Base-by-base conservation (phyloP, 2,797 vertebrate species). In the Buphagus erythrorhynchus region DNA sequence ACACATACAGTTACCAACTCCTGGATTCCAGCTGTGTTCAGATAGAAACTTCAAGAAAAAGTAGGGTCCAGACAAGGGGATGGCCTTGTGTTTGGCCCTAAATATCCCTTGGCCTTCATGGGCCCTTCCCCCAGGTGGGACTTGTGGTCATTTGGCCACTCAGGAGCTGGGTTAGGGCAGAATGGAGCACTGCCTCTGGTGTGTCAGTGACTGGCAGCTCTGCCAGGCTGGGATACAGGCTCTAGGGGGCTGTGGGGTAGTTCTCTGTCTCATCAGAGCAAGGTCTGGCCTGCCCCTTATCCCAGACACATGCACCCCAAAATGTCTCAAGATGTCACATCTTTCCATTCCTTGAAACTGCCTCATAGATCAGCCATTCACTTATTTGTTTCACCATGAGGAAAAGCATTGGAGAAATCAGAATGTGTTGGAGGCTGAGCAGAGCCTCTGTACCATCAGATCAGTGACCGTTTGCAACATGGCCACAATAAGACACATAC, bases 61-160 rank as follows among this genome's bases (percentile, higher is more conserved):
- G 13, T 1, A 73, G 21, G 9, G 4, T 43, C 26, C 18, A 66
- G 36, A 43, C 31, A 58, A 84, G 43, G 17, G 26, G 21, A 42
- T 42, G 31, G 36, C 17, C 21, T 42, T 0, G 0, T 57, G 17
- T 14, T 65, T 0, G 0, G 3, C 21, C 43, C 18, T 57, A 26
- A 84, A 74, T 8, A 74, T 3, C 35, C 13, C 17, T 18, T 22
- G 31, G 21, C 26, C 21, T 18, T 42, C 17, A 13, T 2, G 2
- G 16, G 16, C 3, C 36, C 2, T 49, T 42, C 4, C 20, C 25
- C 9, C 43, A 31, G 11, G 17, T 49, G 59, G 14, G 21, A 15
- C 51, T 14, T 31, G 11, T 12, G 36, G 26, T 42, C 31, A 42
- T 49, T 5, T 66, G 69, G 14, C 14, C 69, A n/a, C 9, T 42